These are phyloP conservation scores for Tridacna gigas DNA, from an alignment of 2,888 invertebrate species.

Conservation along the genomic window DNA sequence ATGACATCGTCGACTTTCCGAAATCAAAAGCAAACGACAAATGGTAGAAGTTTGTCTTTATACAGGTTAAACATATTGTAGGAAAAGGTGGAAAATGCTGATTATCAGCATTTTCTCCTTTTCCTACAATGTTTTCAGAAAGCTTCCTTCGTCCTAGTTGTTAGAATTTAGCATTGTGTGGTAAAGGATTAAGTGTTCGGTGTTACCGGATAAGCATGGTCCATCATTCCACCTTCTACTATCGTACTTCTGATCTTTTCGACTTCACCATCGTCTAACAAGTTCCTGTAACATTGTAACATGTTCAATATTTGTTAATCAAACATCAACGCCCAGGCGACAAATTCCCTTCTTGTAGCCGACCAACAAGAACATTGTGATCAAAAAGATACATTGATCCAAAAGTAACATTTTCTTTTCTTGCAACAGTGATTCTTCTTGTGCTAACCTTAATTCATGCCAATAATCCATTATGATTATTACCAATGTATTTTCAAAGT, in stretches of 20 bases:
- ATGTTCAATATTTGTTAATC: not conserved
- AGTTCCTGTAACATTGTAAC: conserved; percentile 21
- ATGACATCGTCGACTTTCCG: no score
- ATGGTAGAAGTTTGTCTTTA: not conserved
- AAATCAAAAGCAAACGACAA: not conserved
- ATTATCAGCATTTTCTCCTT: not conserved
- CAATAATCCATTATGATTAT: no score
- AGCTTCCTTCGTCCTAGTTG: not conserved
- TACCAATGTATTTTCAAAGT: no score
- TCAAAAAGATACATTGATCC: no score
- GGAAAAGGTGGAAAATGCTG: not conserved
- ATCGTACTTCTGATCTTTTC: conserved; percentile 33
- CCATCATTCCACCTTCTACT: conserved; percentile 35
- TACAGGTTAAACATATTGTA: not conserved
- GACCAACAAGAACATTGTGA: no score
- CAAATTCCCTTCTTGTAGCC: no score
- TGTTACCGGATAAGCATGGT: conserved; percentile 28
- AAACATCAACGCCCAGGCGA: no score
- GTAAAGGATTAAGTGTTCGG: not conserved
- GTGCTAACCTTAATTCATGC: no score
- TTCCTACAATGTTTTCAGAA: not conserved
- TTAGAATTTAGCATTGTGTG: not conserved
- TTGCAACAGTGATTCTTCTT: no score
- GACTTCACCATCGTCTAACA: conserved; percentile 37
- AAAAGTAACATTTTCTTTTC: no score